phyloP scores from a whole-genome alignment of 2,113 vertebrate genomes.

The Aptenodytes forsteri region DNA sequence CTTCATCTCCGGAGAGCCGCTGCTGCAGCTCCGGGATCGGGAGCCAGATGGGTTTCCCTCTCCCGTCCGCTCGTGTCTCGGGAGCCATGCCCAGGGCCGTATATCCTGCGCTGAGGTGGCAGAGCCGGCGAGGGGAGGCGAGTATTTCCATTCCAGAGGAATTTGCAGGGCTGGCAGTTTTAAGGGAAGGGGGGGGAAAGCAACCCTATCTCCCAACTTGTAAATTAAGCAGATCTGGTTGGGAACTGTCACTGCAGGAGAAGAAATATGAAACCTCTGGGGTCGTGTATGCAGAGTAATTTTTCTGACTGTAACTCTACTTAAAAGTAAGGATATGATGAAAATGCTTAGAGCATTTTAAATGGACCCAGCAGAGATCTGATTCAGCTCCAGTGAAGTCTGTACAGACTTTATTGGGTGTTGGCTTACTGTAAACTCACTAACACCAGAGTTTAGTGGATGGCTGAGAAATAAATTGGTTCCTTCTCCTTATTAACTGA shows the following conservation, averaged over 20 bases:
- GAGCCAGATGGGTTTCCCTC: neutral
- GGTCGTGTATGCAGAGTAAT: constrained; percentile 64
- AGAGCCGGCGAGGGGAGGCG: neutral
- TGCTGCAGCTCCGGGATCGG: fast-evolving
- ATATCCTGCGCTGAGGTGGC: neutral
- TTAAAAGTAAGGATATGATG: constrained; percentile 72
- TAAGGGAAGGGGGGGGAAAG: neutral
- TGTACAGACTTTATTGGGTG: neutral
- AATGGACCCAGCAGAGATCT: constrained; percentile 28
- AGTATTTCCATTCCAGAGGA: constrained; percentile 1
- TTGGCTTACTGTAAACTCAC: neutral
- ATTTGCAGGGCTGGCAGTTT: constrained; percentile 56
- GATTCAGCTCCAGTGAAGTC: neutral
- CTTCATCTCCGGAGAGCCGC: neutral
- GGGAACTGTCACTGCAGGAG: constrained; percentile 27
- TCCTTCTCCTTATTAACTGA: constrained; percentile 14
- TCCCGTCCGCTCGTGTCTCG: fast-evolving
- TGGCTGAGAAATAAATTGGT: constrained; percentile 62
- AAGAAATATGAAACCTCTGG: constrained; percentile 58
- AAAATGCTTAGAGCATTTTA: constrained; percentile 69
- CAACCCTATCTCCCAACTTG: constrained; percentile 48
- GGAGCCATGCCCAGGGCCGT: neutral
- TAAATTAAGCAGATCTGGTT: constrained; percentile 60
- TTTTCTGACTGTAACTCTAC: constrained; percentile 66
- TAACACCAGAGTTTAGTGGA: constrained; percentile 42